phyloP scores from a whole-genome alignment of 1,140 invertebrate genomes.

The Matsumurasca onukii region DNA sequence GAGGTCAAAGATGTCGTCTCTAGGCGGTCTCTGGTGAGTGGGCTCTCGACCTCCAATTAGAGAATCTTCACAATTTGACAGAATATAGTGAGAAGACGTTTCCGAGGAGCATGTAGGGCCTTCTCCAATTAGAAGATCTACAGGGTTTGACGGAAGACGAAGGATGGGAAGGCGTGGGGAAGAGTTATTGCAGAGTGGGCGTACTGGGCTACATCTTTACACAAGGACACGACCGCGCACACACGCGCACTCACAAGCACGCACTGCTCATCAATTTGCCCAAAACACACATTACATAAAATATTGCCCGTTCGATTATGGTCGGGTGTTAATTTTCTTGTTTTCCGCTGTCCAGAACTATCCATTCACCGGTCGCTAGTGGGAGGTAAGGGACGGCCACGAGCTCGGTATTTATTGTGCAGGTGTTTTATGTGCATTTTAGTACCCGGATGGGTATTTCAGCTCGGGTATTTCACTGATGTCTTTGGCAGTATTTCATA shows the following conservation, averaged over 20 bases:
- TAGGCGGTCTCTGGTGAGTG: neutral
- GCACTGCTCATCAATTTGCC: slow-evolving; percentile 14
- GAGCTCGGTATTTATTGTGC: too few relatives aligned
- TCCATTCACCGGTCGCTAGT: neutral
- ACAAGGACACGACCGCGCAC: slow-evolving; percentile 7
- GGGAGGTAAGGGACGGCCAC: neutral
- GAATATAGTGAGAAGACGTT: neutral
- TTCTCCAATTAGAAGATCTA: slow-evolving; percentile 20
- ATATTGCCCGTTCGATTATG: slow-evolving; percentile 23
- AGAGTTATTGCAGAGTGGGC: slow-evolving; percentile 23
- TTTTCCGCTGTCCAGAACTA: slow-evolving; percentile 11
- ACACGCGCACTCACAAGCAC: slow-evolving; percentile 8
- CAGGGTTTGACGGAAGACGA: slow-evolving; percentile 12
- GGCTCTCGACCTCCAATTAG: slow-evolving; percentile 16
- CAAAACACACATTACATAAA: slow-evolving; percentile 24
- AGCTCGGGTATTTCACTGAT: too few relatives aligned
- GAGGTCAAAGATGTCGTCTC: slow-evolving; percentile 13
- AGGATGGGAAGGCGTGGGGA: slow-evolving; percentile 24
- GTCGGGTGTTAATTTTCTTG: slow-evolving; percentile 25
- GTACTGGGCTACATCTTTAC: slow-evolving; percentile 6
- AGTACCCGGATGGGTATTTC: too few relatives aligned
- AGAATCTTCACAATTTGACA: slow-evolving; percentile 5
- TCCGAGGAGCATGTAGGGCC: neutral
- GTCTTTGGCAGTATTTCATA: too few relatives aligned
- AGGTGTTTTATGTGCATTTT: too few relatives aligned